Base-by-base conservation (phyloP, 2,113 vertebrate genomes). In the Cynopterus brachyotis region DNA sequence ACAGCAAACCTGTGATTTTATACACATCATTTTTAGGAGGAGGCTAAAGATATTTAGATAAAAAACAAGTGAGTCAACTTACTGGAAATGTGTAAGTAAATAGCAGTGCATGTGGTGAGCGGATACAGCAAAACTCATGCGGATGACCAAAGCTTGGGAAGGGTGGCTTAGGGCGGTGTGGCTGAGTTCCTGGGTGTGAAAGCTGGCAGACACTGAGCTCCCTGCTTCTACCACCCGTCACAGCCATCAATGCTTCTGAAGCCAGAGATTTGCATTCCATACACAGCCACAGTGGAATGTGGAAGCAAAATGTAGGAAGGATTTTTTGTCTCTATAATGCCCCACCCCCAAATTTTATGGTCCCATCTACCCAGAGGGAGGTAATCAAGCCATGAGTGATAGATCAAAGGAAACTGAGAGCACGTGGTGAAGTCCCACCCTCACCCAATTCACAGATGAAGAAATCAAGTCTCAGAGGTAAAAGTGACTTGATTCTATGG, bases 371-470 rank as follows among this genome's bases (percentile, higher is more conserved):
- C 79, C 40, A 83, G 40, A 80, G 86, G n/a, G 30, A 78, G 47
- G 6, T 47, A 19, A 78, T 50, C 53, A 55, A 85, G 32, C 35
- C 40, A 42, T 20, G 57, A 72, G 75, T 64, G n/a, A 20, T 17
- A 47, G 55, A 42, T 83, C 50, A 67, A 91, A 91, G 9, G 59
- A 59, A 78, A 28, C 4, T 57, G 67, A 90, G 75, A 69, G 20
- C 50, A 4, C 5, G n/a, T 35, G 35, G n/a, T n/a, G 26, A 85
- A 70, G 45, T 24, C 35, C 13, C 76, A 20, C 3, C n/a, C 10
- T 86, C 32, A 45, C 57, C 73, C 73, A 83, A 82, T 96, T 89
- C 64, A 40, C 50, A 92, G 87, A 26, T 37, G 30, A 83, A 73
- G 30, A 92, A 70, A 81, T 60, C 16, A 53, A 72, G 59, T 67